Evolutionary conservation across 2,888 invertebrate genomes (phyloP), one percentile per base, ranked within the genome.

Genomic region (Chloroclystis v-ata): DNA sequence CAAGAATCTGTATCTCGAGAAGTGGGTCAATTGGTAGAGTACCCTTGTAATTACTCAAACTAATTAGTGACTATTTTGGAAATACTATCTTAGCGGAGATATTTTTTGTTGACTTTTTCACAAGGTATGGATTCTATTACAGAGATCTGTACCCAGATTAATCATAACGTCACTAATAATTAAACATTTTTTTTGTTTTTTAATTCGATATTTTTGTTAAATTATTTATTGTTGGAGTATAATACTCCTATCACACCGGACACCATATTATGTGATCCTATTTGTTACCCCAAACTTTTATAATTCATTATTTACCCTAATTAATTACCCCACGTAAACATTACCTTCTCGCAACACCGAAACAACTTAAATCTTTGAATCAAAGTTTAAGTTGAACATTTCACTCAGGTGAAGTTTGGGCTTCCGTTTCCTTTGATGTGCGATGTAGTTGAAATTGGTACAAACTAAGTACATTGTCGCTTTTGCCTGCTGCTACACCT

Each of bases 371-470:
- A 43, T 47, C 47, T 43, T 29, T 24, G 11, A 43, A 43, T 39
- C 38, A 47, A 47, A 47, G 43, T 47, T 47, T n/a, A 20, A 25
- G 39, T 12, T 37, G 20, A 47, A 42, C 30, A 47, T 42, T 47
- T 37, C 32, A 32, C 28, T 37, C 29, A n/a, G 24, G 38, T 32
- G n/a, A 29, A 42, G 41, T 42, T 47, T 28, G 11, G 16, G 9
- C 33, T 28, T 26, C 12, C 20, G 28, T 28, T 12, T 28, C 10
- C 33, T 33, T 45, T 44, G 32, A 44, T 44, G 8, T 33, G n/a
- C 20, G 9, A 7, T 10, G 7, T 11, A 24, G 7, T 24, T 10
- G 20, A n/a, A 24, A 20, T 11, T 9, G 16, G 24, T 29, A 20
- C 10, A 30, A 4, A 40, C 24, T 30, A 24, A 20, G 14, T 41